Conservation (phyloP, 2,888 invertebrate species). For the Galeopsomyia nigrocyanea region DNA sequence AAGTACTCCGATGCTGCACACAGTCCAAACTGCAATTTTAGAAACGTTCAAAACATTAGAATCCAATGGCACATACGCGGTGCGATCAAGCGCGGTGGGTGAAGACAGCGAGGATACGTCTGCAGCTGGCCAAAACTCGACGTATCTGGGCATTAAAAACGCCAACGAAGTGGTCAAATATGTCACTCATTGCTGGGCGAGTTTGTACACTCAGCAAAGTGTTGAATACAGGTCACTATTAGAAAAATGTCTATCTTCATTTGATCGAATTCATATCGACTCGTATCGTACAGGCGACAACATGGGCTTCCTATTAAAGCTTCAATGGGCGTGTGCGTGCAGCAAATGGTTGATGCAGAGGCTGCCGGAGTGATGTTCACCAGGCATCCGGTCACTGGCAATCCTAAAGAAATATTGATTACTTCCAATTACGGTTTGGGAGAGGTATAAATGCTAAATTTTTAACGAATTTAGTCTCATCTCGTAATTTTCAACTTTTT, state of each 20-base stretch:
- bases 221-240: constrained; percentile 82
- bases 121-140: constrained; percentile 88
- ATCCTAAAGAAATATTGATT: constrained; percentile 77
- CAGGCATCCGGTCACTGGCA: constrained; percentile 80
- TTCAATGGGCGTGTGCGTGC: constrained; percentile 85
- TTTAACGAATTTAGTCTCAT: not conserved
- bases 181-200: constrained; percentile 85
- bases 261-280: too few relatives aligned
- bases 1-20: constrained; percentile 63
- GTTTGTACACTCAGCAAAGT: constrained; percentile 82
- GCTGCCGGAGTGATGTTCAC: constrained; percentile 87
- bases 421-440: constrained; percentile 88
- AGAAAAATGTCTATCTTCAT: not conserved
- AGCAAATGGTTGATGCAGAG: constrained; percentile 80
- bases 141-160: constrained; percentile 78
- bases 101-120: constrained; percentile 87
- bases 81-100: constrained; percentile 80
- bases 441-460: constrained; percentile 72
- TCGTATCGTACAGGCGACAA: constrained; percentile 13
- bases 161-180: constrained; percentile 72
- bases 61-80: constrained; percentile 71
- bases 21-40: constrained; percentile 64
- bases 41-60: constrained; percentile 60
- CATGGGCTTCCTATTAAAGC: constrained; percentile 76
- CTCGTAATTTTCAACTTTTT: not conserved